Percentiles rank a stretch among this genome's conserved stretches.
These are phyloP conservation scores for Cacoxenus indagator DNA, from an alignment of 2,888 invertebrate species.

Conservation along the genomic window DNA sequence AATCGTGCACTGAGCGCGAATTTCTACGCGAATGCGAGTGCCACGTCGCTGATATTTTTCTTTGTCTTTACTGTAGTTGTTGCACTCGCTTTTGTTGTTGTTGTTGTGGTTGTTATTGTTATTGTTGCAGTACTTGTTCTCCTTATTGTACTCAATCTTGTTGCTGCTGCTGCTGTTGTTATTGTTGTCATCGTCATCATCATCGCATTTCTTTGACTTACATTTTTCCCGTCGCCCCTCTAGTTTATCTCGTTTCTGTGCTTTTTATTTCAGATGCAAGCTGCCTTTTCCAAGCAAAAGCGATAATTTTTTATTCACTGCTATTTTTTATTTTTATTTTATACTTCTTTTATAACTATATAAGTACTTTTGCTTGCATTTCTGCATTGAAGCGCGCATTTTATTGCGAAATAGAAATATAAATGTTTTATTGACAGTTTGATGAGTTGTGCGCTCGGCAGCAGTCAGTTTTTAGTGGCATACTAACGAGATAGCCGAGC, in stretches of 20 bases:
- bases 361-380: too few species aligned
- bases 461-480: too few species aligned
- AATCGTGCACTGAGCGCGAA: neutral
- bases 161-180: neutral
- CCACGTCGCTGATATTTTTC: neutral
- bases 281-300: neutral
- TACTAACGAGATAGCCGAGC: too few species aligned
- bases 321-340: neutral
- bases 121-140: slow-evolving; percentile 10
- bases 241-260: neutral
- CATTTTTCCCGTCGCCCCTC: neutral
- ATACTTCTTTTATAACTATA: neutral
- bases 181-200: neutral
- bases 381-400: too few species aligned
- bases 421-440: too few species aligned
- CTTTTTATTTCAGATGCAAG: neutral
- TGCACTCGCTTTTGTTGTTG: slow-evolving; percentile 13
- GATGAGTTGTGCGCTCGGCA: too few species aligned
- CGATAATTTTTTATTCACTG: neutral
- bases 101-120: slow-evolving; percentile 30
- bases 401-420: too few species aligned
- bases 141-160: neutral
- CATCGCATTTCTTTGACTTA: neutral
- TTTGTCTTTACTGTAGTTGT: slow-evolving; percentile 1
- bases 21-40: neutral